A percentile compares a stretch with the other conserved stretches of the same genome.
Evolutionary conservation across 2,797 vertebrate genomes (phyloP).

Genomic region (Trachurus trachurus): DNA sequence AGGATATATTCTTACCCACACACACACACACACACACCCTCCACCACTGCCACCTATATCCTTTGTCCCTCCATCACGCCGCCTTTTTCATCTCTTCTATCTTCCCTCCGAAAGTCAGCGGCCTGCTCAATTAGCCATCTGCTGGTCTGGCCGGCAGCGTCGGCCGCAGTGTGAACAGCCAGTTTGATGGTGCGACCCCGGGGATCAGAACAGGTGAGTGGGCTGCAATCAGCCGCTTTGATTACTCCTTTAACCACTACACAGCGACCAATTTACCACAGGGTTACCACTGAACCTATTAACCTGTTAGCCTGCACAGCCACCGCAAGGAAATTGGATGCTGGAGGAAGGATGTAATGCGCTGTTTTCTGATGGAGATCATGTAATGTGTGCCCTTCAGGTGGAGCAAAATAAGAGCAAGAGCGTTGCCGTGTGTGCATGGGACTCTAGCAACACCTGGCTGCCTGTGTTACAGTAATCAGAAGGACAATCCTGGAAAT

Average conservation of each 20-base stretch:
- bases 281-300: constrained; percentile 68
- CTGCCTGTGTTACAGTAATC: constrained; percentile 24
- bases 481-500: constrained; percentile 33
- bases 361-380: constrained; percentile 58
- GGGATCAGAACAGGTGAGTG: constrained; percentile 70
- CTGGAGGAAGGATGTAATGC: constrained; percentile 54
- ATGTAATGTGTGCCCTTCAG: constrained; percentile 44
- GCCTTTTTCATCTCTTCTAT: constrained; percentile 43
- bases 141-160: constrained; percentile 36
- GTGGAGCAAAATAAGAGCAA: constrained; percentile 43
- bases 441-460: not conserved
- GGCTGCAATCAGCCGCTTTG: constrained; percentile 71
- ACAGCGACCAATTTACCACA: constrained; percentile 66
- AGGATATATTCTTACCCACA: constrained; percentile 11
- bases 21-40: not conserved
- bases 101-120: constrained; percentile 39
- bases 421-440: not conserved
- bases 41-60: not conserved
- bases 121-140: constrained; percentile 71
- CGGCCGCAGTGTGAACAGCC: constrained; percentile 20
- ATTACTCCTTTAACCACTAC: constrained; percentile 74
- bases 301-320: constrained; percentile 57
- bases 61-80: constrained; percentile 34
- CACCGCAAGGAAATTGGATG: constrained; percentile 63
- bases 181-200: constrained; percentile 57